Base-by-base conservation (phyloP, 1,140 invertebrate species). In the Holotrichia oblita region DNA sequence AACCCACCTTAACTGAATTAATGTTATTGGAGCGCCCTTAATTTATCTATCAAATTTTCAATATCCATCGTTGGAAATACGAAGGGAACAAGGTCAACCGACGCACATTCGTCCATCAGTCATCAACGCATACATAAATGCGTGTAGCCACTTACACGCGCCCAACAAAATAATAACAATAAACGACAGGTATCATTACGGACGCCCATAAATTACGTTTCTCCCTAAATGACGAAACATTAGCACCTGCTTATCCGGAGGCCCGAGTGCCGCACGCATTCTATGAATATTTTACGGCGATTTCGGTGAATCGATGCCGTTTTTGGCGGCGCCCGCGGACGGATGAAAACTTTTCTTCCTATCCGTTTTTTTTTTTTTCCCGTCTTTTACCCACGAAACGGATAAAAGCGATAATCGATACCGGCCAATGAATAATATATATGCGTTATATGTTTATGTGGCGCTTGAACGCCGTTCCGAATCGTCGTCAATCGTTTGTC, bases 401-500 rank as follows among this genome's bases (percentile, higher is more conserved):
- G 44, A 48, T 48, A 48, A 48, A 48, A 48, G n/a, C 44, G 44
- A 48, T 48, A 48, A 48, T 48, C 44, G 44, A 48, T 48, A 48
- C 3, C 4, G 1, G 12, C 1, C 12, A 48, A 48, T 48, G 44
- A 48, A 48, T 48, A 48, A 48, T 48, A 48, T n/a, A n/a, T 48
- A 48, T 48, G 44, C 44, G 44, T 48, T 48, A 48, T n/a, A n/a
- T 48, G 44, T 12, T 48, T 48, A 48, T 48, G 44, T n/a, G 12
- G 44, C n/a, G n/a, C 44, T 48, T 48, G 44, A 10, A 48, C 44
- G 44, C 44, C 44, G 44, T n/a, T 3, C 12, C n/a, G 44, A 48
- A 48, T 48, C 44, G 44, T 48, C 44, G 44, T 48, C 7, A 48
- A 48, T 48, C 44, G 44, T n/a, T n/a, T 48, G 44, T 48, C 44